phyloP scores from a whole-genome alignment of 2,113 vertebrate genomes.

The Pelmatolapia mariae region DNA sequence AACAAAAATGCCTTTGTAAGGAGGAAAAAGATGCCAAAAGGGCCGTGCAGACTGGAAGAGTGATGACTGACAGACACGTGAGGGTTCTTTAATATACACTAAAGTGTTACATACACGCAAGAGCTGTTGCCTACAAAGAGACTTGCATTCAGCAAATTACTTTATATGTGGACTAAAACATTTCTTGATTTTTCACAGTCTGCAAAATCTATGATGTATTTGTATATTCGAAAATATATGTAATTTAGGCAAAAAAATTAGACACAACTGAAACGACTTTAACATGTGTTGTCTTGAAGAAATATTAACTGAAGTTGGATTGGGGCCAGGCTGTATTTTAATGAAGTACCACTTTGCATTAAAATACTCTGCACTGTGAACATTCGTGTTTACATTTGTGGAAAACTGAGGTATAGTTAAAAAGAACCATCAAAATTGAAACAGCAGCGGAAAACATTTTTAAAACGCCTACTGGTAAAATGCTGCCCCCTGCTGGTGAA shows the following conservation, averaged over 20 bases:
- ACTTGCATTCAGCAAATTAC: background rate
- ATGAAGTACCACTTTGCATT: background rate
- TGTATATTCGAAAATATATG: background rate
- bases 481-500: background rate
- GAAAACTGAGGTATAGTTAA: background rate
- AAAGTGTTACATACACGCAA: background rate
- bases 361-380: background rate
- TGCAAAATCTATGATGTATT: background rate
- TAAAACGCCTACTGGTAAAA: background rate
- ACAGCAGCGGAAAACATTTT: background rate
- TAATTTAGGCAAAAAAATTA: background rate
- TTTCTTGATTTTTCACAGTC: background rate
- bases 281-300: background rate
- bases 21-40: background rate
- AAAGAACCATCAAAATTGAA: background rate
- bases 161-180: background rate
- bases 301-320: background rate
- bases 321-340: background rate
- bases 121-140: background rate
- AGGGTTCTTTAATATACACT: background rate
- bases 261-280: background rate
- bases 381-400: background rate
- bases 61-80: background rate
- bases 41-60: rapidly evolving
- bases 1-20: background rate